A percentile compares a stretch with the other conserved stretches of the same genome.
These are phyloP conservation scores for Drosophila ochracea DNA, from an alignment of 2,888 invertebrate species.

Conservation along the genomic window DNA sequence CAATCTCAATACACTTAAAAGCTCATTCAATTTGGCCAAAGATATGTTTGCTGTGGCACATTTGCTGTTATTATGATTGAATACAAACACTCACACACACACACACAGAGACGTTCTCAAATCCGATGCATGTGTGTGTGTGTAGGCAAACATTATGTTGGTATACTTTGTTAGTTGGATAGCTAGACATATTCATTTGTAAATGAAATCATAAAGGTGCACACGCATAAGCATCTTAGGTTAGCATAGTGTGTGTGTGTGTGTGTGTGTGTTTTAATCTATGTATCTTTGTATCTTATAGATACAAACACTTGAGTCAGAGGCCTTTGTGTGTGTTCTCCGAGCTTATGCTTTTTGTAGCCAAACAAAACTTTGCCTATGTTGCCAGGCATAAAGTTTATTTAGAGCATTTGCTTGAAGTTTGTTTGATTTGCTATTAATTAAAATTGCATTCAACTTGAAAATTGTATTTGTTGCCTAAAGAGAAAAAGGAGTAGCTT, in stretches of 20 bases:
- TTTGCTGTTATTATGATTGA: slow-evolving; percentile 77
- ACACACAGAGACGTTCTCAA: slow-evolving; percentile 15
- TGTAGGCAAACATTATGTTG: slow-evolving; percentile 46
- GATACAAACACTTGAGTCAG: slow-evolving; percentile 50
- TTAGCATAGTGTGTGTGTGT: slow-evolving; percentile 29
- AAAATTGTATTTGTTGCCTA: slow-evolving; percentile 74
- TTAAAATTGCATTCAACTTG: slow-evolving; percentile 81
- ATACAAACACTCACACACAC: slow-evolving; percentile 35
- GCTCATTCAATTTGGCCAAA: slow-evolving; percentile 75
- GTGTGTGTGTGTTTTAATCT: slow-evolving; percentile 1
- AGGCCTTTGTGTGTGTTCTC: neutral
- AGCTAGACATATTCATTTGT: slow-evolving; percentile 65
- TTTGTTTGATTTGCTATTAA: slow-evolving; percentile 82
- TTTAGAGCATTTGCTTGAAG: slow-evolving; percentile 54
- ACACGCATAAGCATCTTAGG: slow-evolving; percentile 26
- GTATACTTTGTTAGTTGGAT: slow-evolving; percentile 28
- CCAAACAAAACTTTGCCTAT: slow-evolving; percentile 50
- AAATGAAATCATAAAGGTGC: slow-evolving; percentile 79
- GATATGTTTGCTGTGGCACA: slow-evolving; percentile 66
- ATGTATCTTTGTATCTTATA: slow-evolving; percentile 36
- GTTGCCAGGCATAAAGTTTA: slow-evolving; percentile 31
- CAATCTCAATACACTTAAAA: slow-evolving; percentile 72
- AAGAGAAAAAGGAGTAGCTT: slow-evolving; percentile 2
- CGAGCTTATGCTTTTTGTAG: slow-evolving; percentile 62
- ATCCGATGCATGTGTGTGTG: slow-evolving; percentile 17